phyloP scores from a whole-genome alignment of 2,888 invertebrate species.

The Drosophila eohydei region DNA sequence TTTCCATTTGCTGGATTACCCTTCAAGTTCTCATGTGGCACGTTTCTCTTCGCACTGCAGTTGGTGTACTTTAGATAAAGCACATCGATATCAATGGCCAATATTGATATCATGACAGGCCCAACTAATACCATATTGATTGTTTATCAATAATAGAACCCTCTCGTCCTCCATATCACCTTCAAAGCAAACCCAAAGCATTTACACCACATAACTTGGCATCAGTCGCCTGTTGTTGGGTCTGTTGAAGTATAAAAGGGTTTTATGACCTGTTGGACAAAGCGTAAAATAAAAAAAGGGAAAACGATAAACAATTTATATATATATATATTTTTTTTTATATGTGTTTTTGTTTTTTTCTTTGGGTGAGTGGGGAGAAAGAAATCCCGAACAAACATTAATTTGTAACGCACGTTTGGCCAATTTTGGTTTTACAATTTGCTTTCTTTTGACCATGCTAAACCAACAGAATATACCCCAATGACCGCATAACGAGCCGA shows the following conservation, averaged over 20 bases:
- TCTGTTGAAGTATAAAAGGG: constrained; percentile 80
- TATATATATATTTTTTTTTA: constrained; percentile 4
- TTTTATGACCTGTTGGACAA: constrained; percentile 77
- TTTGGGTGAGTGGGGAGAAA: constrained; percentile 52
- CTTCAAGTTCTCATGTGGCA: no score
- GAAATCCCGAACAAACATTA: constrained; percentile 80
- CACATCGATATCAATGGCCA: constrained; percentile 63
- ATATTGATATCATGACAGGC: constrained; percentile 72
- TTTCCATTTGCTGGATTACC: no score
- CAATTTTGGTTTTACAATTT: constrained; percentile 77
- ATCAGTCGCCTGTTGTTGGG: constrained; percentile 59
- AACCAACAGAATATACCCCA: constrained; percentile 75
- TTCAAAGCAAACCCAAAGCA: constrained; percentile 38
- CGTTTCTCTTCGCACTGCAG: neutral
- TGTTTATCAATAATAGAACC: constrained; percentile 66
- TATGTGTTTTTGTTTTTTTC: constrained; percentile 2
- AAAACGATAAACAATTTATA: constrained; percentile 36
- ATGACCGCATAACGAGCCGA: constrained; percentile 80
- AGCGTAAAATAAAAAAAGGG: constrained; percentile 25
- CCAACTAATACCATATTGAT: constrained; percentile 77
- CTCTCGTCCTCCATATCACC: constrained; percentile 24
- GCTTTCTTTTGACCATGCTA: constrained; percentile 67
- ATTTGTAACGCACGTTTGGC: constrained; percentile 82
- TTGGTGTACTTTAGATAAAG: constrained; percentile 9
- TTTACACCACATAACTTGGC: constrained; percentile 77